These are phyloP conservation scores for Hartigia nigra DNA, from an alignment of 2,888 invertebrate species.

Conservation along the genomic window DNA sequence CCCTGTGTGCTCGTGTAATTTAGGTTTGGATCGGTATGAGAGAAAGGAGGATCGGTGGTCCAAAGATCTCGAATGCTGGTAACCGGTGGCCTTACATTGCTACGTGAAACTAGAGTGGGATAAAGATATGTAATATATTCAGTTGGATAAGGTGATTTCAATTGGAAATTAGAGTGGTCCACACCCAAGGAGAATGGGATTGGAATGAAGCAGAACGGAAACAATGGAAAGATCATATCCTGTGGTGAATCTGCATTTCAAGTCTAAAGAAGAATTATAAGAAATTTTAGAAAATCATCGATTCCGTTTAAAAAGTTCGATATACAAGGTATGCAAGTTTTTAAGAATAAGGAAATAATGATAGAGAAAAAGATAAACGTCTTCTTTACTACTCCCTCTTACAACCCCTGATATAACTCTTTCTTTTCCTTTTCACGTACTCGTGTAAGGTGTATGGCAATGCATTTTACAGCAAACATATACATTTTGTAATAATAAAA, in stretches of 20 bases:
- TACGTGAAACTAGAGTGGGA: slow-evolving; percentile 1
- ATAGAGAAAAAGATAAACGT: neutral
- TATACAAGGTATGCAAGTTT: neutral
- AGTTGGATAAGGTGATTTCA: slow-evolving; percentile 3
- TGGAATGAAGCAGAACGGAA: neutral
- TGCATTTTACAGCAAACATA: neutral
- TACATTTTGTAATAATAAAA: neutral
- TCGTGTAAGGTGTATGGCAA: neutral
- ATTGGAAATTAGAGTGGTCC: slow-evolving; percentile 12
- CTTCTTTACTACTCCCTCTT: neutral
- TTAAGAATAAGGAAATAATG: neutral
- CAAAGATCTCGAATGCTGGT: neutral
- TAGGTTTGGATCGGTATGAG: neutral
- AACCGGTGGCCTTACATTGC: neutral
- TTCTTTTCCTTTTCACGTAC: neutral
- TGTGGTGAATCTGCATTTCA: neutral
- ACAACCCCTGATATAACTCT: neutral
- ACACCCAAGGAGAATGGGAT: neutral
- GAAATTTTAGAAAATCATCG: neutral
- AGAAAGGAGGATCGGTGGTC: neutral
- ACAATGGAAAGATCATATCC: neutral
- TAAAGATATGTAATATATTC: neutral
- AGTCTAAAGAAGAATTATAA: neutral
- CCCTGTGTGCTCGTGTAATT: neutral
- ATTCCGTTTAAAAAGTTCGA: neutral